Evolutionary conservation across 2,113 vertebrate species (phyloP).

Genomic region (Rhabdornis inornatus): DNA sequence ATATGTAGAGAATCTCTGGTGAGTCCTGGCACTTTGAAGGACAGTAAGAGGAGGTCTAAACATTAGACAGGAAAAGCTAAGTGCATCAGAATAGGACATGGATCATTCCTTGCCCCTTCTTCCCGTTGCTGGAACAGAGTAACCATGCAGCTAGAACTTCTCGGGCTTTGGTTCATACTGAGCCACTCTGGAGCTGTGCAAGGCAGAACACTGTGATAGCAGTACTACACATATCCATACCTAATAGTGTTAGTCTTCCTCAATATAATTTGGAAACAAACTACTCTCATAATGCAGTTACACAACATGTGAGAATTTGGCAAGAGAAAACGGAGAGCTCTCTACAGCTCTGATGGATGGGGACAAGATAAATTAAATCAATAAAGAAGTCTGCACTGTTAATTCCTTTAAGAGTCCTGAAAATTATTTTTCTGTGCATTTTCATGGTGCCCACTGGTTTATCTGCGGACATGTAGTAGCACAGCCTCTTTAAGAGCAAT

Average conservation of each 20-base stretch:
- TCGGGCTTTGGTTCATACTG: neutral
- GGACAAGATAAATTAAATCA: neutral
- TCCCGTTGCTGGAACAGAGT: neutral
- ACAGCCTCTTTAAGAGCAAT: neutral
- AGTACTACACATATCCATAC: neutral
- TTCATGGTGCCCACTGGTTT: neutral
- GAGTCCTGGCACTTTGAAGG: neutral
- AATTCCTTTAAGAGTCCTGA: neutral
- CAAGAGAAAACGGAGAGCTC: neutral
- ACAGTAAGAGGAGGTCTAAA: neutral
- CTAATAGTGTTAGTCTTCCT: neutral
- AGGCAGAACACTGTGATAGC: neutral
- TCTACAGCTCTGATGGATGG: neutral
- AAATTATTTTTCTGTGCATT: neutral
- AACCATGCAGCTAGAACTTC: neutral
- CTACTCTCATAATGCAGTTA: neutral
- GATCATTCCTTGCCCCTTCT: neutral
- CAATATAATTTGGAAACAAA: neutral
- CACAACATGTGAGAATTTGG: neutral
- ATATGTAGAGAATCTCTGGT: neutral
- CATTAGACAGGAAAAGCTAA: neutral
- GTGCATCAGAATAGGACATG: neutral
- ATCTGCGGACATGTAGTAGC: neutral
- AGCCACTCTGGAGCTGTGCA: neutral
- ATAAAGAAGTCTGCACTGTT: neutral